Base-by-base conservation (phyloP, 2,888 invertebrate genomes). In the Dusona sp. region DNA sequence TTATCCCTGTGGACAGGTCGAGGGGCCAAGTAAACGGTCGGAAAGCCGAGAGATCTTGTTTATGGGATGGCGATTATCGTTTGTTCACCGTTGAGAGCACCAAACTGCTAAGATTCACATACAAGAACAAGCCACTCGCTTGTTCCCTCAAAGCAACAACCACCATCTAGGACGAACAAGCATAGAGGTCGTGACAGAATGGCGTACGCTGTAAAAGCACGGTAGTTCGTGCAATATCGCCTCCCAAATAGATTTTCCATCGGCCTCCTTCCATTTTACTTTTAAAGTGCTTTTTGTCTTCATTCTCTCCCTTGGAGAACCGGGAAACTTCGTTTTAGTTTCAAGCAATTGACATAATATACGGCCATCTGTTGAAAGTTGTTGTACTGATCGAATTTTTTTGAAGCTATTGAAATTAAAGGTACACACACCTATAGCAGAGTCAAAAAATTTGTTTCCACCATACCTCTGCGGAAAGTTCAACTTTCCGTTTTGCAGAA, bases 51-150 rank as follows among this genome's bases (percentile, higher is more conserved):
- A 80, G 75, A 83, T 72, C 85, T 85, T 85, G 79, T 85, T 85
- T 85, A 85, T 83, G 85, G 79, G 83, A 75, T 70, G 67, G 83
- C 79, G 85, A 79, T 85, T 83, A 85, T 75, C 83, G 83, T 74
- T 45, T 67, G 78, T 38, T 65, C 68, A 57, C 61, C 70, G 75
- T 61, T 84, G 79, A 84, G 79, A 84, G 84, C 75, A 68, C 67
- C 79, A 70, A 64, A 45, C 70, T 51, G 48, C 48, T 68, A 77
- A 80, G 75, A 72, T 80, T 84, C 75, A 80, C 70, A 72, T 64
- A 70, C 61, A 61, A 51, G 45, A 72, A 73, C 38, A 54, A 67
- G 73, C 61, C 79, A 79, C 70, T 75, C 75, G 33, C 33, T 86
- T 73, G 42, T 67, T 57, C 57, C 79, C 83, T 79, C 79, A 72